A percentile compares a stretch with the other conserved stretches of the same genome.
phyloP scores from a whole-genome alignment of 2,888 invertebrate genomes.

The Meganola albula region DNA sequence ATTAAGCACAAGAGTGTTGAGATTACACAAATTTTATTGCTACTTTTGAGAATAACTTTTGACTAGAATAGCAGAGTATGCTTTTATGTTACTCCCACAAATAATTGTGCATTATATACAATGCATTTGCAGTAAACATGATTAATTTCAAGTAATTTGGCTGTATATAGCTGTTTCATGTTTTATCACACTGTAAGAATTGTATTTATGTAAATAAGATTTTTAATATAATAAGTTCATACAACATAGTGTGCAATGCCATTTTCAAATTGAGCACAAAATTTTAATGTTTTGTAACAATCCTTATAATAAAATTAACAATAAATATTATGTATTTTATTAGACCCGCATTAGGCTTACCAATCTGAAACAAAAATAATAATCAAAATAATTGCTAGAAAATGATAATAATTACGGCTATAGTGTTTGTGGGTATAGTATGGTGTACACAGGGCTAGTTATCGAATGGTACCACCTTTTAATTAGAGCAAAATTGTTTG shows the following conservation, averaged over 20 bases:
- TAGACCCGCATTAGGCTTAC: slow-evolving; percentile 31
- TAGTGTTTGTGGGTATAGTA: too few species aligned
- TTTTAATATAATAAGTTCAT: slow-evolving; percentile 26
- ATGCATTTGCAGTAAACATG: slow-evolving; percentile 38
- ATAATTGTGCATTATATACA: slow-evolving; percentile 24
- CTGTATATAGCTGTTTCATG: slow-evolving; percentile 42
- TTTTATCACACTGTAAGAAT: slow-evolving; percentile 28
- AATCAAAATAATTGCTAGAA: too few species aligned
- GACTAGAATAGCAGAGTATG: slow-evolving; percentile 60
- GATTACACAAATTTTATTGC: slow-evolving; percentile 38
- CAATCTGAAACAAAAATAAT: slow-evolving; percentile 27
- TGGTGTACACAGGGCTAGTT: too few species aligned
- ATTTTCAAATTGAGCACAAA: slow-evolving; percentile 50
- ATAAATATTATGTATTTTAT: slow-evolving; percentile 32
- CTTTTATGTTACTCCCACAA: slow-evolving; percentile 40
- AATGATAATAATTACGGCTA: too few species aligned
- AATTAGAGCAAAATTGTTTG: too few species aligned
- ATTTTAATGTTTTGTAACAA: slow-evolving; percentile 48
- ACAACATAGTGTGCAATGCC: slow-evolving; percentile 28
- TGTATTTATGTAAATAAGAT: slow-evolving; percentile 49
- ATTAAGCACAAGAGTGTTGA: slow-evolving; percentile 52
- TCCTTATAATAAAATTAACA: slow-evolving; percentile 47
- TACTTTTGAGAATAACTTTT: slow-evolving; percentile 47
- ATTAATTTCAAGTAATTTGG: slow-evolving; percentile 27
- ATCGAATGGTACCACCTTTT: too few species aligned